Conservation (phyloP, 2,113 vertebrate genomes). For the Chloroceryle aenea region DNA sequence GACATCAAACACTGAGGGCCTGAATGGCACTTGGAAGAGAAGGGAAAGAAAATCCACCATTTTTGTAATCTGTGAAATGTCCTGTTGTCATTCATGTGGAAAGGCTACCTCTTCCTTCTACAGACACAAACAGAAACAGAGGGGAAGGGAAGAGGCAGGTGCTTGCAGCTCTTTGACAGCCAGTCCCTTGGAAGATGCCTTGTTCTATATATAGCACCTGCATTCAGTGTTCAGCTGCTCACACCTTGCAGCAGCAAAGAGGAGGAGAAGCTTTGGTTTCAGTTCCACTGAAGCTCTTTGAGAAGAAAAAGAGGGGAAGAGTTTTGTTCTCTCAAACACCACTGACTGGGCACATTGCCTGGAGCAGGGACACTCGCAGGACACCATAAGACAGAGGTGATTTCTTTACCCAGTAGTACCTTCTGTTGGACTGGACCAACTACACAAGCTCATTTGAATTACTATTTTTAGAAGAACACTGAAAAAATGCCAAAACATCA, state of each 20-base stretch:
- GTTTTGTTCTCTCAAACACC: neutral
- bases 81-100: neutral
- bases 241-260: slow-evolving; percentile 36
- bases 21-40: neutral
- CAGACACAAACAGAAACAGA: neutral
- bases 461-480: neutral
- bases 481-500: neutral
- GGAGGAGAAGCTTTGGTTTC: neutral
- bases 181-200: slow-evolving; percentile 21
- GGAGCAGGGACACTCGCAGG: neutral
- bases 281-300: neutral
- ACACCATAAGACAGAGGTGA: rapidly evolving
- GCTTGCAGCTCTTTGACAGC: slow-evolving; percentile 4
- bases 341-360: rapidly evolving
- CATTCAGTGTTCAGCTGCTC: slow-evolving; percentile 18
- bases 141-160: neutral
- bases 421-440: neutral
- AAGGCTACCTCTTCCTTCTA: neutral
- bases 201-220: slow-evolving; percentile 36
- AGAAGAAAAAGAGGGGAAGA: neutral
- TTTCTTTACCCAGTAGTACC: neutral
- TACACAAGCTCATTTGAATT: rapidly evolving
- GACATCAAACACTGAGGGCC: neutral
- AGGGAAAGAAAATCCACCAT: neutral
- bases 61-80: neutral